Percentiles rank a stretch among this genome's conserved stretches.
Conservation (phyloP, 30 jellyfish, hydroid and myxozoan genomes). For the Mastigias papua region DNA sequence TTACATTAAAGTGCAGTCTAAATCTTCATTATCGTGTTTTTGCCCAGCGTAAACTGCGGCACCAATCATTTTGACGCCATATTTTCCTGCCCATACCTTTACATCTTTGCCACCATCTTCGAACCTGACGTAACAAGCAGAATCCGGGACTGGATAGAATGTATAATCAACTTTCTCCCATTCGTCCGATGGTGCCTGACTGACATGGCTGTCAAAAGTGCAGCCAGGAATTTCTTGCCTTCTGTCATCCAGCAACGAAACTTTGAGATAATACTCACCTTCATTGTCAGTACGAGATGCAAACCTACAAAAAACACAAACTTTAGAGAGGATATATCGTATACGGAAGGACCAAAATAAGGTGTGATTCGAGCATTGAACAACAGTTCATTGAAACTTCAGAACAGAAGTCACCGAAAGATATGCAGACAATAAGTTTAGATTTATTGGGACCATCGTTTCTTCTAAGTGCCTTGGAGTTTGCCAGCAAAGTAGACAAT, state of each 20-base stretch:
- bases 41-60: conserved; percentile 72
- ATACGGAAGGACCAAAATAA: no score
- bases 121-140: conserved; percentile 58
- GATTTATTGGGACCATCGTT: no score
- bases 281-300: conserved; percentile 54
- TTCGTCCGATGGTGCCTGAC: conserved; percentile 39
- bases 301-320: conserved; percentile 22
- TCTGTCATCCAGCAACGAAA: conserved; percentile 9
- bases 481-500: no score
- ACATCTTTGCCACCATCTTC: conserved; percentile 68
- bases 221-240: conserved; percentile 35
- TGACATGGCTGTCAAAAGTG: conserved; percentile 3
- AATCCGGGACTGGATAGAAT: conserved; percentile 43
- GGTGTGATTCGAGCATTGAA: no score
- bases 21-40: background rate
- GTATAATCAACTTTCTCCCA: conserved; percentile 57
- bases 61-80: conserved; percentile 69
- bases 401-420: no score
- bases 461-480: no score
- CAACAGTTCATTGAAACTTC: background rate
- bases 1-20: background rate
- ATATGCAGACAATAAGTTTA: no score
- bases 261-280: conserved; percentile 37
- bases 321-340: no score
- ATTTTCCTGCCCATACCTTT: conserved; percentile 47